phyloP scores from a whole-genome alignment of 2,113 vertebrate genomes.

The Podarcis muralis region DNA sequence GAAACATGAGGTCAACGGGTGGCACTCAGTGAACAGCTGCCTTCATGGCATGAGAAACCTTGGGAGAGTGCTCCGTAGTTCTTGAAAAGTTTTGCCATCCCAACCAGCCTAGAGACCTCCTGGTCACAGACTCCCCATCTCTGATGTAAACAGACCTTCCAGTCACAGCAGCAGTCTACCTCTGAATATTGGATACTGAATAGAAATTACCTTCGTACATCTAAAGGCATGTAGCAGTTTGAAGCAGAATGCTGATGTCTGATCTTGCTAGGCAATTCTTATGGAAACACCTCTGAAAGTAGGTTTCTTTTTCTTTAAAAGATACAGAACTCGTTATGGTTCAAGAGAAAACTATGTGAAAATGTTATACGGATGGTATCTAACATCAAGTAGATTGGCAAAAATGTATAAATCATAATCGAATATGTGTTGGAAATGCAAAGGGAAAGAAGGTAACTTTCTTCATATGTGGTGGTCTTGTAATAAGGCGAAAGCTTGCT shows the following conservation, averaged over 20 bases:
- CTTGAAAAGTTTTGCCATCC: not conserved
- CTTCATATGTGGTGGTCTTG: too few species aligned
- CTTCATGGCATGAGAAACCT: not conserved
- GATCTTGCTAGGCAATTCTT: not conserved
- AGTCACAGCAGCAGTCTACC: too few species aligned
- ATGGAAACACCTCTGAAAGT: not conserved
- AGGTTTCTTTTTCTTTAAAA: not conserved
- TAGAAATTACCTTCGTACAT: not conserved
- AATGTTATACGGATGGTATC: too few species aligned
- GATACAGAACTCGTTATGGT: not conserved
- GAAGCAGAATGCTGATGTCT: not conserved
- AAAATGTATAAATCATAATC: too few species aligned
- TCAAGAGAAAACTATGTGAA: too few species aligned
- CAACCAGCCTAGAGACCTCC: not conserved
- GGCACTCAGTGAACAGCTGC: not conserved
- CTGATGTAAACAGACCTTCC: too few species aligned
- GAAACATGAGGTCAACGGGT: not conserved
- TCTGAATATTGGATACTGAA: not conserved
- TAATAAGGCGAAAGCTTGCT: too few species aligned
- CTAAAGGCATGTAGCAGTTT: not conserved
- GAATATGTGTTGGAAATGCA: too few species aligned
- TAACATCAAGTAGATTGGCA: too few species aligned
- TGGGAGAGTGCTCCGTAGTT: not conserved
- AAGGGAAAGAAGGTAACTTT: too few species aligned
- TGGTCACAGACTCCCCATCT: too few species aligned